Evolutionary conservation across 2,888 invertebrate species (phyloP).

Genomic region (Teleogryllus oceanicus): DNA sequence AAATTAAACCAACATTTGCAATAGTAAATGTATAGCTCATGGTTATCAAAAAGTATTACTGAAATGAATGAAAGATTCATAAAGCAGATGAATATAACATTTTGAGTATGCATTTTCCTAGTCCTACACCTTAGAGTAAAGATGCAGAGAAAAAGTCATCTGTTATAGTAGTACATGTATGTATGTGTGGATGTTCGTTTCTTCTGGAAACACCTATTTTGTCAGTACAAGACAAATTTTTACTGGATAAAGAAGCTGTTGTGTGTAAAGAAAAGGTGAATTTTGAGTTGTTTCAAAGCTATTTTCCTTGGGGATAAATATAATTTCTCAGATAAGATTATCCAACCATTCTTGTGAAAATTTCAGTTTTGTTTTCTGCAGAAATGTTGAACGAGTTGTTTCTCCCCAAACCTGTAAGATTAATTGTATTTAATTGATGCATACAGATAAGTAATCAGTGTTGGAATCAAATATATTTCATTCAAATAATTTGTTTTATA

Average conservation of each 20-base stretch:
- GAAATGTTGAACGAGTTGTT: not conserved
- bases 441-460: too few relatives aligned
- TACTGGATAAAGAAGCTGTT: not conserved
- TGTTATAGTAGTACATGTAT: conserved; percentile 18
- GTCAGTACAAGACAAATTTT: not conserved
- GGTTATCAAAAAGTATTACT: not conserved
- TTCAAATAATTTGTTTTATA: too few relatives aligned
- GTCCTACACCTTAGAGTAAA: conserved; percentile 11
- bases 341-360: not conserved
- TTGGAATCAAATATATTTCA: too few relatives aligned
- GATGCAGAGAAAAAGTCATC: conserved; percentile 6
- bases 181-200: conserved; percentile 9
- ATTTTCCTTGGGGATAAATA: not conserved
- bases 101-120: not conserved
- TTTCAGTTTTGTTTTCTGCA: not conserved
- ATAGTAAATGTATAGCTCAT: not conserved
- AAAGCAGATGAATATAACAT: not conserved
- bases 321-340: too few relatives aligned
- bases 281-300: not conserved
- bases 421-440: too few relatives aligned
- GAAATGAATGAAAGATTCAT: not conserved
- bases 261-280: not conserved
- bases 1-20: conserved; percentile 18
- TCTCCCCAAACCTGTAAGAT: not conserved
- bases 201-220: not conserved